Conservation (phyloP, 2,888 invertebrate species). For the Brachyopa scutellaris region DNA sequence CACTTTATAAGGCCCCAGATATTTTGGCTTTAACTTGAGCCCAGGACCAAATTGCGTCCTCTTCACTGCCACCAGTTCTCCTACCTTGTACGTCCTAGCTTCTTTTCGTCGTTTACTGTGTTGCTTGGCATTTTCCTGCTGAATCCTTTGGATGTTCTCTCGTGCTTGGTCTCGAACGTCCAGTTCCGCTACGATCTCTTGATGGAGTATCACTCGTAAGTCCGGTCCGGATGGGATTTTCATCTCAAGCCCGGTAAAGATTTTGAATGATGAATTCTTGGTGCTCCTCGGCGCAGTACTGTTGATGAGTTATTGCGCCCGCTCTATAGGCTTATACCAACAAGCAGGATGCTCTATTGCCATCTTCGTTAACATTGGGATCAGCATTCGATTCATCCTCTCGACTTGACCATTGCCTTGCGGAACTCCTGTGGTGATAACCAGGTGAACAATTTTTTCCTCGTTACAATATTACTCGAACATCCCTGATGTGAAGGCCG, state of each 20-base stretch:
- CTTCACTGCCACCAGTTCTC: conserved; percentile 46
- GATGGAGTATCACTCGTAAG: conserved; percentile 18
- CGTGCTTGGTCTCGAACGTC: too few relatives aligned
- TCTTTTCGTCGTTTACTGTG: conserved; percentile 5
- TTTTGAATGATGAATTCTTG: conserved; percentile 26
- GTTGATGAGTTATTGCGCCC: conserved; percentile 75
- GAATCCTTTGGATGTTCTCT: conserved; percentile 23
- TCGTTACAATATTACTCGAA: conserved; percentile 77
- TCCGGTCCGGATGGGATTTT: background rate
- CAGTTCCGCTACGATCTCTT: conserved; percentile 18
- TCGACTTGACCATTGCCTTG: too few relatives aligned
- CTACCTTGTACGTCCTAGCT: conserved; percentile 7
- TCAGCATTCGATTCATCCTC: background rate
- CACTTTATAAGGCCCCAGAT: conserved; percentile 30
- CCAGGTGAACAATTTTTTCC: conserved; percentile 75
- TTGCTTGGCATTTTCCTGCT: conserved; percentile 33
- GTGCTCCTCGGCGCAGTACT: conserved; percentile 74
- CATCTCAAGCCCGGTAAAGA: conserved; percentile 61
- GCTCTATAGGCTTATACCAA: conserved; percentile 75
- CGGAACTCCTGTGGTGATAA: conserved; percentile 75
- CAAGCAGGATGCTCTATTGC: conserved; percentile 65
- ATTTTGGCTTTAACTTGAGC: conserved; percentile 36
- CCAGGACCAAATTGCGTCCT: conserved; percentile 36
- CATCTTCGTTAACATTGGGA: conserved; percentile 6
- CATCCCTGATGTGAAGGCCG: conserved; percentile 77